Conservation (phyloP, 2,797 vertebrate genomes). For the Nasua narica region DNA sequence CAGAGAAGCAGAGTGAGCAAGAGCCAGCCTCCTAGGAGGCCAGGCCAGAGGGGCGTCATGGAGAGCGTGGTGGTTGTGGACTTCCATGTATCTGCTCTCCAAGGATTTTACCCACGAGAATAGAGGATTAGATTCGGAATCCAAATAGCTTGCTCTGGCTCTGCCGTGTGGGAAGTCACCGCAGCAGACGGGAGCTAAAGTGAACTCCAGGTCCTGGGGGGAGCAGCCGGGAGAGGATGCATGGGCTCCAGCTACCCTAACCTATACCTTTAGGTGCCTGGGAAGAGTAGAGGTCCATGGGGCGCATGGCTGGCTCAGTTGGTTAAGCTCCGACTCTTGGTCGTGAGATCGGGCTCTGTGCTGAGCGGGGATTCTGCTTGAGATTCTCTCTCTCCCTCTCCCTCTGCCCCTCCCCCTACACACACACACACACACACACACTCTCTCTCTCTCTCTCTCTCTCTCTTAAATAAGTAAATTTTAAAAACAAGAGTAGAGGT, state of each 20-base stretch:
- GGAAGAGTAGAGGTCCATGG: not conserved
- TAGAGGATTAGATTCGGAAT: not conserved
- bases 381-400: not conserved
- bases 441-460: too few relatives aligned
- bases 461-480: not conserved
- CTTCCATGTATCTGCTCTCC: not conserved
- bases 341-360: not conserved
- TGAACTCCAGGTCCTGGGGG: not conserved
- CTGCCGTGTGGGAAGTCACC: not conserved
- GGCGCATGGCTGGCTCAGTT: not conserved
- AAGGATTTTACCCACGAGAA: not conserved
- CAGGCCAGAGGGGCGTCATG: rapidly evolving
- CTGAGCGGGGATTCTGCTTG: not conserved
- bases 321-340: not conserved
- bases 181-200: not conserved
- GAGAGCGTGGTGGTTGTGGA: not conserved
- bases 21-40: not conserved
- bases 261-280: not conserved
- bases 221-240: not conserved
- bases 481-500: not conserved
- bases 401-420: too few relatives aligned
- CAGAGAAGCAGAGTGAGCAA: not conserved
- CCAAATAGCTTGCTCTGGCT: not conserved
- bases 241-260: not conserved
- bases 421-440: too few relatives aligned